Evolutionary conservation across 2,113 vertebrate species (phyloP), one percentile per base, ranked within the genome.

Genomic region (Pogonocichla stellata): DNA sequence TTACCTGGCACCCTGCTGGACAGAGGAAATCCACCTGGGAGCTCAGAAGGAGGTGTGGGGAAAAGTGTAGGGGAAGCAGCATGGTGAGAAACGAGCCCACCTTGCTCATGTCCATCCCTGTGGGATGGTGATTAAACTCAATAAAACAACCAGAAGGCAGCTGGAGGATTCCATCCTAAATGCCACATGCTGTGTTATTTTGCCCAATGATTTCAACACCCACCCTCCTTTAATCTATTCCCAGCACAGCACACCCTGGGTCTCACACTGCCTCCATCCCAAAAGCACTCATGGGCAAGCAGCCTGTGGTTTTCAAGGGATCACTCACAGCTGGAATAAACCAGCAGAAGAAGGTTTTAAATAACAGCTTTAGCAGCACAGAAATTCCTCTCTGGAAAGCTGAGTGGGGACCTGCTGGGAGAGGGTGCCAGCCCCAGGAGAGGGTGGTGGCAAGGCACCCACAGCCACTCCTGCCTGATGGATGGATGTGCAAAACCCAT

Each of bases 31-130:
- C 26, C 71, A 62, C 0, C 23, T 6, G 3, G 50, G 61, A 57
- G 48, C 14, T 51, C 28, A 19, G 64, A 54, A 84, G 26, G 36
- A 72, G 19, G 24, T 10, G 67, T 1, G 18, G 26, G 53, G 53
- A 10, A 47, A 28, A 71, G 22, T 19, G 58, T 5, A 42, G 58
- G 29, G 40, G 12, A 67, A 65, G 43, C n/a, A 40, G 67, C 53
- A 16, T 0, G 2, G 78, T 18, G 19, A 69, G 62, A 34, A 66
- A 25, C 0, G 0, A 66, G 15, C 33, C 50, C 1, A 0, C 7
- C 40, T 9, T 22, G 34, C 34, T 12, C 14, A 4, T 1, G 22
- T 17, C 61, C 53, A n/a, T 17, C 47, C 74, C 36, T 0, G 0
- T 14, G 5, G 40, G 14, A 11, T 0, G 14, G 38, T 0, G 0